A percentile compares a stretch with the other conserved stretches of the same genome.
Evolutionary conservation across 2,113 vertebrate genomes (phyloP).

Genomic region (human (Homo sapiens)): GRCh38 chr7:8185501-8186000

Average conservation of each 20-base stretch:
- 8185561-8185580: not conserved
- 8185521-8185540: not conserved
- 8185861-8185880: not conserved
- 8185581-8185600: not conserved
- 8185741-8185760: slow-evolving; percentile 29
- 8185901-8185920: not conserved
- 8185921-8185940: not conserved
- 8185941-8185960: slow-evolving; percentile 4
- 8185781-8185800: not conserved
- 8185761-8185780: not conserved
- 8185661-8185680: slow-evolving; percentile 24
- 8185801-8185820: not conserved
- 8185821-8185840: not conserved
- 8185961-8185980: not conserved
- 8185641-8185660: not conserved
- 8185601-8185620: not conserved
- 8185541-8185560: not conserved
- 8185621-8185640: not conserved
- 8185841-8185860: not conserved
- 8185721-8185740: not conserved
- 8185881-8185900: not conserved
- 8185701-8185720: not conserved
- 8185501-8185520: not conserved
- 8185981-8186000: not conserved
- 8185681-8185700: not conserved